Conservation (phyloP, 2,113 vertebrate species). For the Xenopus laevis region DNA sequence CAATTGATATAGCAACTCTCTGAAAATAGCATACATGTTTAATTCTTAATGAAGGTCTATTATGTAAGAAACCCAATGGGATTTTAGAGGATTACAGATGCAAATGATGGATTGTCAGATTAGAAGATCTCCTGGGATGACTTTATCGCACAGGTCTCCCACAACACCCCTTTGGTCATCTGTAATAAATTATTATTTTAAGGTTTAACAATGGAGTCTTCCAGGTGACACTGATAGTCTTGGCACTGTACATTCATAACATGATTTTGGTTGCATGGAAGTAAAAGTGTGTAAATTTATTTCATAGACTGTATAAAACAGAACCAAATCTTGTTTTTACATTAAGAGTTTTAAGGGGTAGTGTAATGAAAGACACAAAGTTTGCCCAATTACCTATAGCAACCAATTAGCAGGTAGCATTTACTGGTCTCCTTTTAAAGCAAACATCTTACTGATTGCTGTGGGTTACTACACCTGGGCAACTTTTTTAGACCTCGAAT, state of each 20-base stretch:
- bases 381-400: too few relatives aligned
- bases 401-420: too few relatives aligned
- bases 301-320: too few relatives aligned
- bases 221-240: neutral
- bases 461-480: too few relatives aligned
- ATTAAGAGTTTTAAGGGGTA: too few relatives aligned
- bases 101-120: constrained; percentile 46
- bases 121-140: constrained; percentile 43
- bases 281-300: too few relatives aligned
- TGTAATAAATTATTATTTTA: constrained; percentile 38
- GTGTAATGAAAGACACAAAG: too few relatives aligned
- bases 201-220: constrained; percentile 20
- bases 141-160: constrained; percentile 25
- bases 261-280: too few relatives aligned
- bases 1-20: neutral
- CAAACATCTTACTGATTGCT: too few relatives aligned
- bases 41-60: constrained; percentile 44
- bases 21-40: constrained; percentile 21
- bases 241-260: neutral
- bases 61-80: constrained; percentile 55
- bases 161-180: constrained; percentile 30
- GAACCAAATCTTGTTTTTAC: too few relatives aligned
- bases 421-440: too few relatives aligned
- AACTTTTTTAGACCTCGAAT: too few relatives aligned
- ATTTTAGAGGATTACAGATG: constrained; percentile 53